phyloP scores from a whole-genome alignment of 2,113 vertebrate genomes.

The Echinops telfairi region DNA sequence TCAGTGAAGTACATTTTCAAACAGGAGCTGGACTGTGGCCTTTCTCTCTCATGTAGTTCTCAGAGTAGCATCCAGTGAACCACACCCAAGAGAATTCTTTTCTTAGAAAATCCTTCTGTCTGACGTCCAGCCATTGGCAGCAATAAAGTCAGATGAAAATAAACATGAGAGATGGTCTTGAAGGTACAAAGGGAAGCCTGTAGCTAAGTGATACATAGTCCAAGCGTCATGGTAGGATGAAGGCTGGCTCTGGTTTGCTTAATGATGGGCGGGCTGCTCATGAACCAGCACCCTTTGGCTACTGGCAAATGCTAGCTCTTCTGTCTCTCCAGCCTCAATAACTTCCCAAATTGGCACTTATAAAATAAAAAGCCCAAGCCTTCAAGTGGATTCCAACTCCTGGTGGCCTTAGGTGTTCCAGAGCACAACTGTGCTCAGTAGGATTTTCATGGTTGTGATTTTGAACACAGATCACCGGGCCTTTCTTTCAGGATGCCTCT shows the following conservation, averaged over 20 bases:
- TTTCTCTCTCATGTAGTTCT: neutral
- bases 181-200: neutral
- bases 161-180: neutral
- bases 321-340: neutral
- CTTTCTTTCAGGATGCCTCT: too few species aligned
- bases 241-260: neutral
- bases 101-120: neutral
- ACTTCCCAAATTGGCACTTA: neutral
- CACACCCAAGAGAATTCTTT: neutral
- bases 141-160: neutral
- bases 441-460: too few species aligned
- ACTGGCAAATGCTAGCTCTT: too few species aligned
- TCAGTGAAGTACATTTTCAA: neutral
- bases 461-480: too few species aligned
- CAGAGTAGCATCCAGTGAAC: neutral
- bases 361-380: too few species aligned
- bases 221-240: neutral
- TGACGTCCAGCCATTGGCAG: neutral
- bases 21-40: conserved; percentile 2
- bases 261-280: neutral
- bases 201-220: too few species aligned
- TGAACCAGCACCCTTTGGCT: neutral
- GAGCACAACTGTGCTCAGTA: too few species aligned
- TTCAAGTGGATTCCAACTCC: too few species aligned
- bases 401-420: too few species aligned